These are phyloP conservation scores for Helicorthomorpha holstii DNA, from an alignment of 1,140 invertebrate genomes.

Conservation along the genomic window DNA sequence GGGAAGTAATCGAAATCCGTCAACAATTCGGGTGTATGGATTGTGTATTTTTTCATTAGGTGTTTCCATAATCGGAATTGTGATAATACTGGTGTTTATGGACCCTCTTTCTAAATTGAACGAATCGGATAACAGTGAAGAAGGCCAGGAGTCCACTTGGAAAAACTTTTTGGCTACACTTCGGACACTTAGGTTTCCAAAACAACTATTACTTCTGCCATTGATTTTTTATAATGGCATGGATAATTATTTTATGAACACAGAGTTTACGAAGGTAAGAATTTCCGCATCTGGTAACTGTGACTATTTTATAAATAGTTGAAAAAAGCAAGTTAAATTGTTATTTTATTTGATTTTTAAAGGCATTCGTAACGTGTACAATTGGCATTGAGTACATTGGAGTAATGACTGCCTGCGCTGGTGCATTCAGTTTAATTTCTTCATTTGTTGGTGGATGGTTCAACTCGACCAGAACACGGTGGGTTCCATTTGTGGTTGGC, in stretches of 20 bases:
- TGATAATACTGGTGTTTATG: constrained; percentile 69
- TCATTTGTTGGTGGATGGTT: constrained; percentile 59
- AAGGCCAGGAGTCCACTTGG: too few relatives aligned
- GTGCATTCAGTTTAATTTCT: constrained; percentile 71
- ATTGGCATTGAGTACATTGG: constrained; percentile 77
- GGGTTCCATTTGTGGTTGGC: background rate
- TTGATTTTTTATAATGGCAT: constrained; percentile 92
- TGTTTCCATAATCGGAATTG: constrained; percentile 63
- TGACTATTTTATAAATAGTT: too few relatives aligned
- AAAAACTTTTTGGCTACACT: constrained; percentile 70
- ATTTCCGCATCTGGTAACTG: too few relatives aligned
- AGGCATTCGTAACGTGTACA: constrained; percentile 85
- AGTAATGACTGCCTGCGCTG: constrained; percentile 90
- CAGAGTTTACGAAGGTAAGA: constrained; percentile 77
- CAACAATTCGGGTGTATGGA: constrained; percentile 53
- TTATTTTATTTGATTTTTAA: too few relatives aligned
- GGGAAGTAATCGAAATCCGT: too few relatives aligned
- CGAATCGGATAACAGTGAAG: constrained; percentile 29
- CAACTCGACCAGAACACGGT: background rate
- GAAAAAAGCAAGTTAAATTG: too few relatives aligned
- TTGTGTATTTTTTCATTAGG: constrained; percentile 74
- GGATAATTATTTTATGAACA: constrained; percentile 89
- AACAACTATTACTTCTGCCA: constrained; percentile 81
- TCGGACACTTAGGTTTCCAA: constrained; percentile 55
- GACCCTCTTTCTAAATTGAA: constrained; percentile 48